Base-by-base conservation (phyloP, 2,113 vertebrate species). In the Chloebia gouldiae region DNA sequence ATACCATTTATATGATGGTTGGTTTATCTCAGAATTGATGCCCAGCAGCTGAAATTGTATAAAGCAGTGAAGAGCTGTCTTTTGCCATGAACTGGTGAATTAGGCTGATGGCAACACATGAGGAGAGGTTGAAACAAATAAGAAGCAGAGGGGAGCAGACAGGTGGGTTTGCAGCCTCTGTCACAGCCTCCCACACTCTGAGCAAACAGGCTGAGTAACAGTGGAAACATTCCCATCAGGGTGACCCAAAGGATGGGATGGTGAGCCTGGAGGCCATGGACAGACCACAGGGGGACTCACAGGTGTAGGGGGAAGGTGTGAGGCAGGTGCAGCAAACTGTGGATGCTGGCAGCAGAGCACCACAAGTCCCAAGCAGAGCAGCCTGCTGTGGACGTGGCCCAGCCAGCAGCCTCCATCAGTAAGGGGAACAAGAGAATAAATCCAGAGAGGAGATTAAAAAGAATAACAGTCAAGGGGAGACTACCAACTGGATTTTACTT, bases 21-120 rank as follows among this genome's bases (percentile, higher is more conserved):
- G 39, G 10, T 40, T 88, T 73, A 40, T 56, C 30, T 72, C 54
- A 69, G 54, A 86, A 70, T 24, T 65, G 35, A 71, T 31, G 40
- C 3, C 44, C 59, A 68, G 49, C 63, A 82, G 54, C 37, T 66
- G 71, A 75, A 89, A 63, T 30, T 44, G 17, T 40, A 54, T 14
- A 54, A 90, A 59, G 47, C 28, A 88, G 47, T 61, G 15, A 88
- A 93, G 30, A 70, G 28, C 10, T 54, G 33, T 14, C 30, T 49
- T 69, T 60, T 79, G 64, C 81, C 49, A 21, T 6, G 16, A 94
- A 35, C 14, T 24, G 39, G 20, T 50, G 73, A 64, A 22, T 28
- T 7, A 33, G 30, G 50, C 6, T 79, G 80, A 54, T 2, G 7
- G 54, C 42, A 65, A 44, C 0, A 0, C 17, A 8, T 0, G 3